Conservation (phyloP, 2,888 invertebrate genomes). For the Sesia apiformis region DNA sequence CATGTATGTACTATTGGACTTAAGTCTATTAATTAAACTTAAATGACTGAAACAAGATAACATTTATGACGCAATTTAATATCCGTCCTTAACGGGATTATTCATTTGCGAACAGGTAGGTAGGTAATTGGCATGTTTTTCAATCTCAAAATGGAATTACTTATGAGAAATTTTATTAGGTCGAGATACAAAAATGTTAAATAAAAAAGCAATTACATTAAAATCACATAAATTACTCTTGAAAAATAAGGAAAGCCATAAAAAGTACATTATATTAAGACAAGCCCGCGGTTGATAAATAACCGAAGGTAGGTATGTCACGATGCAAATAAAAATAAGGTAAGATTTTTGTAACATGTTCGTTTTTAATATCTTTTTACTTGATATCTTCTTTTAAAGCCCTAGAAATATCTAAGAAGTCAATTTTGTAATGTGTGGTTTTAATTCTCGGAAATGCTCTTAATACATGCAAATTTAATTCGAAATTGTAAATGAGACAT, state of each 20-base stretch:
- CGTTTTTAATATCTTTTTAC: no score
- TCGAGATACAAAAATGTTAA: conserved; percentile 22
- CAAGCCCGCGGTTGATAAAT: conserved; percentile 33
- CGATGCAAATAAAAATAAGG: conserved; percentile 1
- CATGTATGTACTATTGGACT: no score
- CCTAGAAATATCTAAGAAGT: no score
- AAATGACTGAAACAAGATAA: no score
- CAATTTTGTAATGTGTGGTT: no score
- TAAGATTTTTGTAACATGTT: conserved; percentile 6
- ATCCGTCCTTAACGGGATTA: conserved; percentile 19
- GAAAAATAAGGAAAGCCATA: conserved; percentile 35
- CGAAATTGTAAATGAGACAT: not conserved
- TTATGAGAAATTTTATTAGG: conserved; percentile 22
- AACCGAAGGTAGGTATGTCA: conserved; percentile 15
- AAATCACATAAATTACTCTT: conserved; percentile 46
- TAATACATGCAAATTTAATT: not conserved
- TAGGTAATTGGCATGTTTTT: conserved; percentile 19
- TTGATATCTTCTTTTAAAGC: no score
- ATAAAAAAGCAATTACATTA: conserved; percentile 38
- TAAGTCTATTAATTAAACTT: no score
- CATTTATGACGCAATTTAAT: conserved; percentile 1
- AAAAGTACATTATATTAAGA: conserved; percentile 48
- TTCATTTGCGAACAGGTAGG: conserved; percentile 12
- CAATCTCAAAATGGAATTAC: conserved; percentile 17
- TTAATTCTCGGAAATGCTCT: no score